Base-by-base conservation (phyloP, 2,888 invertebrate species). In the Odontocerum albicorne region DNA sequence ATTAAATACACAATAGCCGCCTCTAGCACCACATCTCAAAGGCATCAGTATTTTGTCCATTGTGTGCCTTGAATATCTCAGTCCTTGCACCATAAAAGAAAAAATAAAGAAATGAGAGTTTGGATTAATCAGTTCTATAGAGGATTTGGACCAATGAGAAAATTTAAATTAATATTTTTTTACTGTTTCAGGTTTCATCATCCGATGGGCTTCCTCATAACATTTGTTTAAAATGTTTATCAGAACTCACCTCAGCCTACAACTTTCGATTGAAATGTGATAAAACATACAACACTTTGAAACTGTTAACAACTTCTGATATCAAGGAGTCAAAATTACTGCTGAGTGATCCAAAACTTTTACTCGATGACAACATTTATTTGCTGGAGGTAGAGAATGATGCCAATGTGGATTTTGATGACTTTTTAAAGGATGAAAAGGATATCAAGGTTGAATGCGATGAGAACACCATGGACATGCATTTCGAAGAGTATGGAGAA, bases 201-300 rank as follows among this genome's bases (percentile, higher is more conserved):
- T 12, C 21, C 15, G 56, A 56, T 20, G 47, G 47, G 4, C 43
- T 56, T 17, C 56, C 56, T 15, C 27, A 46, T 1, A 19, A 51
- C 21, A 47, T 56, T n/a, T 56, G 56, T 20, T n/a, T 7, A 3
- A 19, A 32, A 10, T 56, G 56, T 21, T 16, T 39, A 15, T 15
- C 6, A 3, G 56, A 51, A n/a, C 17, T 56, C 6, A 20, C 51
- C 19, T 27, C 10, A 8, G 51, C 56, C 2, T 46, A 47, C 21
- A 36, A 12, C 15, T 56, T 56, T 27, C 56, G 47, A 13, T 6
- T 31, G 10, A 51, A 47, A 36, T 56, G 56, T 13, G 36, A 56
- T n/a, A 27, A 31, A 15, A 33, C 49, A n/a, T 49, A 54, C 43
- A 32, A 43, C n/a, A 49, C 43, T 1, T 39, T 53, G 4, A 33